These are phyloP conservation scores for Solen grandis DNA, from an alignment of 1,140 invertebrate species.

Conservation along the genomic window DNA sequence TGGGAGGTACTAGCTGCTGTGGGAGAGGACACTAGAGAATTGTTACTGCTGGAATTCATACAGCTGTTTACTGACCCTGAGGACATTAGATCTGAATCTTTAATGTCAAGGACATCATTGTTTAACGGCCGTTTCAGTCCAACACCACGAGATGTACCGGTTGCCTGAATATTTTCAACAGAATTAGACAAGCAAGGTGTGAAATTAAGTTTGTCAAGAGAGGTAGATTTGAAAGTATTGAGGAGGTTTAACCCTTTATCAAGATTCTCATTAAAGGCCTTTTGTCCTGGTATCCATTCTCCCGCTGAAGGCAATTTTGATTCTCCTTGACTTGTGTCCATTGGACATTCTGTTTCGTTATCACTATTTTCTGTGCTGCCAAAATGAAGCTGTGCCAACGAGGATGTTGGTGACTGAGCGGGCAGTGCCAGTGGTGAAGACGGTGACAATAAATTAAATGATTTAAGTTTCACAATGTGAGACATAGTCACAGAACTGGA, in stretches of 20 bases:
- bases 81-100: constrained; percentile 33
- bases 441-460: constrained; percentile 27
- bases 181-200: constrained; percentile 75
- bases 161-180: constrained; percentile 40
- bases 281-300: not conserved
- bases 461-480: constrained; percentile 42
- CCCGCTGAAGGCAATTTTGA: not conserved
- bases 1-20: constrained; percentile 51
- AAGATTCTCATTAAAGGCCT: constrained; percentile 38
- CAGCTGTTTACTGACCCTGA: constrained; percentile 58
- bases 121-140: constrained; percentile 49
- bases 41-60: constrained; percentile 52
- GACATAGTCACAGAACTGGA: constrained; percentile 35
- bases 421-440: constrained; percentile 28
- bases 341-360: constrained; percentile 16
- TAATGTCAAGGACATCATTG: constrained; percentile 19
- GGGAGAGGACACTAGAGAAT: constrained; percentile 49
- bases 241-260: constrained; percentile 32
- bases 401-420: constrained; percentile 79
- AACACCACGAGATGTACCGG: constrained; percentile 26
- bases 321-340: constrained; percentile 30
- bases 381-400: constrained; percentile 80
- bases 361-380: constrained; percentile 63
- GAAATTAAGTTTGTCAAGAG: constrained; percentile 78
- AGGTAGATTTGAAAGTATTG: constrained; percentile 74